Evolutionary conservation across 2,797 vertebrate species (phyloP).

Genomic region (Epinephelus coioides): DNA sequence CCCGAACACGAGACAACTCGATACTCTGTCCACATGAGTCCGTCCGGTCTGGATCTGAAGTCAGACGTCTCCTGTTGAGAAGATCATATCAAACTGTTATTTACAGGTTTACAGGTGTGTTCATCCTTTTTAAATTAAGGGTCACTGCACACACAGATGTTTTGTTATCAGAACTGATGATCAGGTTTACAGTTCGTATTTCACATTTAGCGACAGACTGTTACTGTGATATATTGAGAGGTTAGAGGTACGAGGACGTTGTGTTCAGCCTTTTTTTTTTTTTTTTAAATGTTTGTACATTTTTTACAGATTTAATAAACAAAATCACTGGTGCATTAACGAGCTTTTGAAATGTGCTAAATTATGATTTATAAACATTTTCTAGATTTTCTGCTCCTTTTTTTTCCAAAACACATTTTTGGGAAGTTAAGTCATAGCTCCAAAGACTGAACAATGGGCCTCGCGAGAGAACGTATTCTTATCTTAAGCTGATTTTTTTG

Average conservation of each 20-base stretch:
- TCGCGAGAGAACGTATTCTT: too few relatives aligned
- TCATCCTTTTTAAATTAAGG: background rate
- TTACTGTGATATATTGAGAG: background rate
- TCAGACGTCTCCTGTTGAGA: constrained; percentile 20
- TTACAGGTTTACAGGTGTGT: background rate
- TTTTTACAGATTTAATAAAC: background rate
- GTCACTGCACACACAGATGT: background rate
- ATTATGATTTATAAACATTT: background rate
- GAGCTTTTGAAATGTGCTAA: background rate
- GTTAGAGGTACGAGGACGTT: background rate
- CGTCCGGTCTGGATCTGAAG: constrained; percentile 27
- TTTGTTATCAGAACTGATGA: background rate
- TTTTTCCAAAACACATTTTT: background rate
- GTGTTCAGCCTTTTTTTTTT: background rate
- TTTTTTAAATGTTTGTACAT: background rate
- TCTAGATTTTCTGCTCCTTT: background rate
- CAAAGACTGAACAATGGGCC: background rate
- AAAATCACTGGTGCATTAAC: background rate
- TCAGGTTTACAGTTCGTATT: background rate
- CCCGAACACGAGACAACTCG: constrained; percentile 72
- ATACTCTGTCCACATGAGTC: constrained; percentile 71
- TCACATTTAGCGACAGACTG: background rate
- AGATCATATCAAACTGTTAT: constrained; percentile 21
- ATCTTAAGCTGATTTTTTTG: too few relatives aligned
- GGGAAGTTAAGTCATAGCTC: background rate